These are phyloP conservation scores for Theocolax elegans DNA, from an alignment of 1,140 invertebrate genomes.

Conservation along the genomic window DNA sequence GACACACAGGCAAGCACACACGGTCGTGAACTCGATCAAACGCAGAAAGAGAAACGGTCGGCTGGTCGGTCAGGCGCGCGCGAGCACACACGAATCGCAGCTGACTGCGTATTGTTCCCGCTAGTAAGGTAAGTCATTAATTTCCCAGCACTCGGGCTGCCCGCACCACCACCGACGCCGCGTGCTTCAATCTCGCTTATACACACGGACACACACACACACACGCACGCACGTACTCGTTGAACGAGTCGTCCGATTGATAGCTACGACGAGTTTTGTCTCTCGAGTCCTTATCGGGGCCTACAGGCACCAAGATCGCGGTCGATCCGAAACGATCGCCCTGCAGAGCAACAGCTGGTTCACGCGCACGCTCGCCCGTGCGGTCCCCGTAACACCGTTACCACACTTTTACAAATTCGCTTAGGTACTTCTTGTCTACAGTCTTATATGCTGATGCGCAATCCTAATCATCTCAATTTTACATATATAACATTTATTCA, in stretches of 20 bases:
- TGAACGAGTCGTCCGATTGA: constrained; percentile 38
- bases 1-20: no score
- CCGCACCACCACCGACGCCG: no score
- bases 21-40: neutral
- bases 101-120: constrained; percentile 63
- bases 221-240: neutral
- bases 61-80: constrained; percentile 40
- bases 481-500: no score
- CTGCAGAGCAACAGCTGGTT: no score
- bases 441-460: no score
- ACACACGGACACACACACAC: constrained; percentile 2
- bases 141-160: constrained; percentile 50
- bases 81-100: constrained; percentile 57
- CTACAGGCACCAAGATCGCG: neutral
- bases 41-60: constrained; percentile 37
- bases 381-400: neutral
- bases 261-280: constrained; percentile 21
- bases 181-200: no score
- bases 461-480: no score
- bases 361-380: no score
- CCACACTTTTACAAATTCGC: neutral
- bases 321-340: no score
- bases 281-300: constrained; percentile 24
- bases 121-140: constrained; percentile 61
- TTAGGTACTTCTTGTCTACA: neutral